These are phyloP conservation scores for Euborellia annulipes DNA, from an alignment of 1,140 invertebrate genomes.

Conservation along the genomic window DNA sequence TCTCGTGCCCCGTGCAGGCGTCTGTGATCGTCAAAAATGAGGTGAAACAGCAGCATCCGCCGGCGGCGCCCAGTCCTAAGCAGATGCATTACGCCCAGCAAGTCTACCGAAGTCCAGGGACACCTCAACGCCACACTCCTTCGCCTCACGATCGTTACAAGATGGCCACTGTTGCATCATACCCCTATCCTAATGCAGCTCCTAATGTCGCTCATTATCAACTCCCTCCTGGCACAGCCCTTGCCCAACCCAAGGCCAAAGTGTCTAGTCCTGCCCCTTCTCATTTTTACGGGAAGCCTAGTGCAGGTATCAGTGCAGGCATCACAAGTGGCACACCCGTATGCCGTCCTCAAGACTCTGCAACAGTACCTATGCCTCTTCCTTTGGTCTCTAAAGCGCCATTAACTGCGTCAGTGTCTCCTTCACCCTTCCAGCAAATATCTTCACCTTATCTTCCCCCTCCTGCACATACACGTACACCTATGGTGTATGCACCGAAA, in stretches of 20 bases:
- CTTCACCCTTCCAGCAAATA: conserved; percentile 42
- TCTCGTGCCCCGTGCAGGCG: conserved; percentile 21
- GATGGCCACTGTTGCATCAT: conserved; percentile 19
- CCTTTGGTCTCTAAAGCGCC: conserved; percentile 49
- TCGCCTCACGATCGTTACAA: conserved; percentile 18
- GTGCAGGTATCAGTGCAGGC: conserved; percentile 40
- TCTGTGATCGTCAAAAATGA: conserved; percentile 66
- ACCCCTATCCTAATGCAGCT: conserved; percentile 17
- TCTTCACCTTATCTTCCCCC: conserved; percentile 34
- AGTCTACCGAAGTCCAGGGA: conserved; percentile 7
- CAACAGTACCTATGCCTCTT: conserved; percentile 29
- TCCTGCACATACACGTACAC: conserved; percentile 20
- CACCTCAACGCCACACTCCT: conserved; percentile 20
- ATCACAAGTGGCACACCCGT: conserved; percentile 43
- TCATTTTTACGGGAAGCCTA: conserved; percentile 58
- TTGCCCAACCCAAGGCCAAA: conserved; percentile 42
- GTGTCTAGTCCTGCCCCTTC: conserved; percentile 62
- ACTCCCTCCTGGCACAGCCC: conserved; percentile 22
- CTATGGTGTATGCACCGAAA: conserved; percentile 20
- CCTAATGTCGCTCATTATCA: conserved; percentile 14
- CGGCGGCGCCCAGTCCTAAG: conserved; percentile 21
- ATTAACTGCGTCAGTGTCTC: conserved; percentile 31
- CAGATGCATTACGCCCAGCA: conserved; percentile 12
- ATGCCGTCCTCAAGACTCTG: conserved; percentile 32
- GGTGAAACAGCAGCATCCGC: conserved; percentile 31